Base-by-base conservation (phyloP, 2,797 vertebrate species). In the Dendrocincla tyrannina region DNA sequence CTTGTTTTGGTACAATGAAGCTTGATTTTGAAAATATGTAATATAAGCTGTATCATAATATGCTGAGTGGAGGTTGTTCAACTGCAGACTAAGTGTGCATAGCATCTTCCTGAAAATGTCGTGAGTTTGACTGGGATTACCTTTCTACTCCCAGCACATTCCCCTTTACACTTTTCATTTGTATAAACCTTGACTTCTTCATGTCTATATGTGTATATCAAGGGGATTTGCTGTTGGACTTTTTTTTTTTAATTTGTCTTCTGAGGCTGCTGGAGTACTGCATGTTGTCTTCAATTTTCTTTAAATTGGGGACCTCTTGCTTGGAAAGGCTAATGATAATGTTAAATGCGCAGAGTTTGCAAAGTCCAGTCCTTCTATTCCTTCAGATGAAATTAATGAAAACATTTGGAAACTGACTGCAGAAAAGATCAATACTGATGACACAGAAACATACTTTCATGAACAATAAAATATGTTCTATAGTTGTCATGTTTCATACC, bases 131-230 rank as follows among this genome's bases (percentile, higher is more conserved):
- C 33, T 52, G 46, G 49, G 46, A 32, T 75, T 74, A 47, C 32
- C 13, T 79, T 76, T 67, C 32, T 16, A 11, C 18, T 79, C 20
- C 27, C 9, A 22, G 13, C 32, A 10, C 47, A 22, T 41, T 79
- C 28, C 9, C 74, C 68, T 88, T 69, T 35, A 32, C 13, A 64
- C 24, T 13, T 39, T 85, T 60, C 16, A 2, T 63, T 85, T 44
- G 7, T 28, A 27, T 49, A 90, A 73, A 70, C 7, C 10, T 68
- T 39, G 46, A n/a, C 24, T 89, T 79, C 42, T 15, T 82, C 4
- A 0, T n/a, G 7, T 35, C 25, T 49, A 46, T 46, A 46, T 22
- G 0, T n/a, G 13, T 70, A 14, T 50, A 42, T 64, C 2, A 4
- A 11, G 18, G 7, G 4, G 9, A 3, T 32, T 67, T 86, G 35